A percentile compares a stretch with the other conserved stretches of the same genome.
phyloP scores from a whole-genome alignment of 2,888 invertebrate species.

The Gastracanthus pulcherrimus region DNA sequence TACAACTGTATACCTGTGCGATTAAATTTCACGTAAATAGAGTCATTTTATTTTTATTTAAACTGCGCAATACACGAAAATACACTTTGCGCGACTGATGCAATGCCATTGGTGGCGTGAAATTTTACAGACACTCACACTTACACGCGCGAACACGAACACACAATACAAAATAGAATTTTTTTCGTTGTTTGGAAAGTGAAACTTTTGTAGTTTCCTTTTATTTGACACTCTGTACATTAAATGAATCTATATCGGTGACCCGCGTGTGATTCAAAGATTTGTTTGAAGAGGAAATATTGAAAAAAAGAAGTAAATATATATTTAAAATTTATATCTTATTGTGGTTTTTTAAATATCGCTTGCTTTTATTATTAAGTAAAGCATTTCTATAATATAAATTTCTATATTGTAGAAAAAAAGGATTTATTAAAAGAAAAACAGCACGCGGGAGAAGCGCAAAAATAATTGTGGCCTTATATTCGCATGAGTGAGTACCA shows the following conservation, averaged over 20 bases:
- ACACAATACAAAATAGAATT: neutral
- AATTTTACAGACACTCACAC: constrained; percentile 2
- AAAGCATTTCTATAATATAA: constrained; percentile 43
- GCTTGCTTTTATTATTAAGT: constrained; percentile 54
- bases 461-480: constrained; percentile 67
- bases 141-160: neutral
- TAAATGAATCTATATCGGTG: constrained; percentile 34
- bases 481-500: constrained; percentile 67
- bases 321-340: constrained; percentile 29
- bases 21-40: constrained; percentile 66
- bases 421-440: constrained; percentile 21
- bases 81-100: constrained; percentile 27
- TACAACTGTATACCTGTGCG: constrained; percentile 58
- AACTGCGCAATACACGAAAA: constrained; percentile 53
- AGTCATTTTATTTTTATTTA: constrained; percentile 71
- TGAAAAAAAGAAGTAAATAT: neutral
- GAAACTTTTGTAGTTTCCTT: constrained; percentile 30
- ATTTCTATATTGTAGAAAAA: constrained; percentile 35
- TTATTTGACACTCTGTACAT: constrained; percentile 38
- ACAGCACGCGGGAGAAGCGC: constrained; percentile 42
- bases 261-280: constrained; percentile 32
- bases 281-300: constrained; percentile 4
- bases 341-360: constrained; percentile 39
- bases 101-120: neutral
- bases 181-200: constrained; percentile 22